A percentile compares a stretch with the other conserved stretches of the same genome.
Conservation (phyloP, 1,140 invertebrate genomes). For the Matsumurasca onukii region DNA sequence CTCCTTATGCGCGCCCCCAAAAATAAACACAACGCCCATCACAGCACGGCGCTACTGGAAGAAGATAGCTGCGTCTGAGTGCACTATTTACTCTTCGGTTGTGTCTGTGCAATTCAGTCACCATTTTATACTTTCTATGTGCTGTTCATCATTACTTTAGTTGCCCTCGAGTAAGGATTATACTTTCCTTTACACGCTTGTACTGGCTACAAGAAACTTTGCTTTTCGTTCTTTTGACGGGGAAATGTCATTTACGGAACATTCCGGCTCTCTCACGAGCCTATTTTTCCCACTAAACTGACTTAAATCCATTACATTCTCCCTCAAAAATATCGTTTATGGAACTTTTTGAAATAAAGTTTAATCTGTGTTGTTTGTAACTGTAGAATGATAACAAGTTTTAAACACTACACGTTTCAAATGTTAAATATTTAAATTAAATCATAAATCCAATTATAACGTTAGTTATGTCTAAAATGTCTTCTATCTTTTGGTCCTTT, state of each 20-base stretch:
- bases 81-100: slow-evolving; percentile 17
- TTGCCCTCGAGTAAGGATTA: too few relatives aligned
- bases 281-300: not conserved
- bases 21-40: slow-evolving; percentile 20
- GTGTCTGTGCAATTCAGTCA: slow-evolving; percentile 19
- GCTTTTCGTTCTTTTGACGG: slow-evolving; percentile 26
- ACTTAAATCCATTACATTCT: slow-evolving; percentile 4
- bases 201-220: slow-evolving; percentile 8
- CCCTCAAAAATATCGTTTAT: slow-evolving; percentile 21
- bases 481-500: not conserved
- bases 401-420: not conserved
- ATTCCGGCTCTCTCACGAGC: not conserved
- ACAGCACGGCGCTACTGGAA: not conserved
- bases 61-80: slow-evolving; percentile 23
- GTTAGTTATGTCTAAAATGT: slow-evolving; percentile 8
- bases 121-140: slow-evolving; percentile 31
- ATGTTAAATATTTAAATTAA: slow-evolving; percentile 12
- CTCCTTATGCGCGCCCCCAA: slow-evolving; percentile 32
- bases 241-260: slow-evolving; percentile 21
- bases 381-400: slow-evolving; percentile 17
- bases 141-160: slow-evolving; percentile 29
- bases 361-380: slow-evolving; percentile 24
- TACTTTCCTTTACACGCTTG: slow-evolving; percentile 9
- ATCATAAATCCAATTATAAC: slow-evolving; percentile 2
- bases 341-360: slow-evolving; percentile 20